Evolutionary conservation across 2,113 vertebrate genomes (phyloP).

Genomic region (Gavia stellata): DNA sequence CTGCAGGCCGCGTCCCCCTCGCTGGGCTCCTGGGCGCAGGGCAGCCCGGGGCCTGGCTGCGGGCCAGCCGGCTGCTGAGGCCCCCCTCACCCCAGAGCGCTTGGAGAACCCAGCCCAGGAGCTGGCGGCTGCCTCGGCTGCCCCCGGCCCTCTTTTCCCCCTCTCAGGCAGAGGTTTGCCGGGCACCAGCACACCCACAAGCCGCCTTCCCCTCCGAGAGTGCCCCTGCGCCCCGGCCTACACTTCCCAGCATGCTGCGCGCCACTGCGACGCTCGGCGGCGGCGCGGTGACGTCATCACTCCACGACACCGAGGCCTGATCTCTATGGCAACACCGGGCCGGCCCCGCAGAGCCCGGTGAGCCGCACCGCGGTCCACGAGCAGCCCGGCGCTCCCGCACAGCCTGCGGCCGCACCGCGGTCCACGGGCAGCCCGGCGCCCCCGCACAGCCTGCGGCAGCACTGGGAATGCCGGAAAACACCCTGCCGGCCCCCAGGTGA

Average conservation of each 20-base stretch:
- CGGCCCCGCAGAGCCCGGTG: neutral
- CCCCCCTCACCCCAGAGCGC: neutral
- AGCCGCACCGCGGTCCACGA: too few relatives aligned
- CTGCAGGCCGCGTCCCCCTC: neutral
- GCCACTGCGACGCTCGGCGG: neutral
- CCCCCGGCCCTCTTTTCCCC: too few relatives aligned
- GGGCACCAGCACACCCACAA: too few relatives aligned
- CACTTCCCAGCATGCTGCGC: neutral
- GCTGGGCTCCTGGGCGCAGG: neutral
- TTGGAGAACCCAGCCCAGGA: neutral
- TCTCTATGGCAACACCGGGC: neutral
- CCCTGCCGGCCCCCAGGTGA: neutral
- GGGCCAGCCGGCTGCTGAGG: neutral
- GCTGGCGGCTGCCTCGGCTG: neutral
- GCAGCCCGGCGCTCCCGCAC: too few relatives aligned
- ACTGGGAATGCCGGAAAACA: neutral
- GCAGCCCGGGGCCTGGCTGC: neutral
- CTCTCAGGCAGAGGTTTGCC: too few relatives aligned
- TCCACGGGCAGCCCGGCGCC: too few relatives aligned
- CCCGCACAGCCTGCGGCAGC: neutral
- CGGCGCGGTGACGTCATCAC: neutral
- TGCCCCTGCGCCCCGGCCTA: neutral
- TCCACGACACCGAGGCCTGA: fast-evolving
- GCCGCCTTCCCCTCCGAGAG: fast-evolving
- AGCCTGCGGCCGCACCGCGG: neutral